These are phyloP conservation scores for Ametastegia equiseti DNA, from an alignment of 2,888 invertebrate genomes.

Conservation along the genomic window DNA sequence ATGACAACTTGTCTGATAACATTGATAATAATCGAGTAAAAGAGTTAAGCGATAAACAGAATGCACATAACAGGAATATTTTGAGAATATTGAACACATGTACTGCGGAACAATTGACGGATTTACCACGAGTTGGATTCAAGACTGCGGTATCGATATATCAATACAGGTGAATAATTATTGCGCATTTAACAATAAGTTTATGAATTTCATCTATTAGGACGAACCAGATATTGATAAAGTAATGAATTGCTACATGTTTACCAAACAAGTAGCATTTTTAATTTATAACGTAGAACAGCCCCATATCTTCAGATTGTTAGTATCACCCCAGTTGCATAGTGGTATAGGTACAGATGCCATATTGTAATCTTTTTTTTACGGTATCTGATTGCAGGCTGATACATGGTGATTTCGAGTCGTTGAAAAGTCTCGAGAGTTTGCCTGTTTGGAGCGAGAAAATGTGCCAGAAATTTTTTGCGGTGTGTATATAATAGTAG, in stretches of 20 bases:
- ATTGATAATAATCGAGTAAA: background rate
- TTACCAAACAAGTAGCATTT: too few relatives aligned
- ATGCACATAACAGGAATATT: conserved; percentile 7
- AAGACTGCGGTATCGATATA: conserved; percentile 28
- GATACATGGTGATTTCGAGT: conserved; percentile 13
- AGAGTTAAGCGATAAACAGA: background rate
- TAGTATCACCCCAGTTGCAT: too few relatives aligned
- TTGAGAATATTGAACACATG: conserved; percentile 27
- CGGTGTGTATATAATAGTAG: background rate
- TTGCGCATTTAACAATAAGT: background rate
- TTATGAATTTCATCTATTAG: background rate
- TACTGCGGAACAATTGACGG: conserved; percentile 3
- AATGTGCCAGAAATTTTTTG: background rate
- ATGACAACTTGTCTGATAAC: background rate
- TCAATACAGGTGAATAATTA: conserved; percentile 22
- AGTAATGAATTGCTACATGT: too few relatives aligned
- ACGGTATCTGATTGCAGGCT: background rate
- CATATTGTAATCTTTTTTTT: background rate
- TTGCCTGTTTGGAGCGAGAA: background rate
- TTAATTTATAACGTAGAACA: too few relatives aligned
- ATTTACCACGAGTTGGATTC: conserved; percentile 7
- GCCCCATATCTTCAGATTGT: too few relatives aligned
- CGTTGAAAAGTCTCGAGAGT: background rate
- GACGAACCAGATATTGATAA: background rate
- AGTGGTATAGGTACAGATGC: background rate